Evolutionary conservation across 2,888 invertebrate genomes (phyloP).

Genomic region (Ptilodon capucinus): DNA sequence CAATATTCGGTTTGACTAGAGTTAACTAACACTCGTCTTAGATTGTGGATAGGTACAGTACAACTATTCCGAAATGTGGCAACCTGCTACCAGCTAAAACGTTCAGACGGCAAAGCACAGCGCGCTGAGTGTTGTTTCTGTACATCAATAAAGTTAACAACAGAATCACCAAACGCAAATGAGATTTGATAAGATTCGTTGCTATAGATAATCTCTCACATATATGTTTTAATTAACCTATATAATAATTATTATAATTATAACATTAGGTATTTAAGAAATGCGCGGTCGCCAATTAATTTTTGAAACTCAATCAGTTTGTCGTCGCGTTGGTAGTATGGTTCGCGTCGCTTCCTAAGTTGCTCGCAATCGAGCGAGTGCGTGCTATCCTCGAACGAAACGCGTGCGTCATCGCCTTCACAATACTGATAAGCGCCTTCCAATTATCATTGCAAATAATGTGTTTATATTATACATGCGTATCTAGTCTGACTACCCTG

Average conservation of each 20-base stretch:
- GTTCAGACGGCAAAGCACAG: too few species aligned
- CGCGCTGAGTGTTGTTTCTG: too few species aligned
- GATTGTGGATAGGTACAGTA: too few species aligned
- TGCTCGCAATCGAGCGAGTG: slow-evolving; percentile 50
- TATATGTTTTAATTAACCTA: too few species aligned
- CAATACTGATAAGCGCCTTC: slow-evolving; percentile 75
- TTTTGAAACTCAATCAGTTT: slow-evolving; percentile 1
- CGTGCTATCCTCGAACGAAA: slow-evolving; percentile 47
- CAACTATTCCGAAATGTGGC: neutral
- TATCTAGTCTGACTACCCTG: slow-evolving; percentile 54
- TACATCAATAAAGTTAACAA: too few species aligned
- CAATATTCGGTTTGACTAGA: slow-evolving; percentile 5
- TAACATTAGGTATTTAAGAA: too few species aligned
- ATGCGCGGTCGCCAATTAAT: neutral
- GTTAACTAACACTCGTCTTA: neutral
- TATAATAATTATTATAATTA: too few species aligned
- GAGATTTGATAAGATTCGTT: too few species aligned
- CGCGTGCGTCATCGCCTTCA: slow-evolving; percentile 79
- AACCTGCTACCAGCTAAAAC: neutral
- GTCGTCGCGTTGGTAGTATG: slow-evolving; percentile 31
- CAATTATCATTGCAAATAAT: slow-evolving; percentile 82
- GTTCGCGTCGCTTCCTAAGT: slow-evolving; percentile 51
- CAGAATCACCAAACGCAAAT: too few species aligned
- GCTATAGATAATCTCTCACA: too few species aligned
- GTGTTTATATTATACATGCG: slow-evolving; percentile 66